Percentiles rank a stretch among this genome's conserved stretches.
Conservation (phyloP, 1,140 invertebrate genomes). For the Drosophila micromelanica region DNA sequence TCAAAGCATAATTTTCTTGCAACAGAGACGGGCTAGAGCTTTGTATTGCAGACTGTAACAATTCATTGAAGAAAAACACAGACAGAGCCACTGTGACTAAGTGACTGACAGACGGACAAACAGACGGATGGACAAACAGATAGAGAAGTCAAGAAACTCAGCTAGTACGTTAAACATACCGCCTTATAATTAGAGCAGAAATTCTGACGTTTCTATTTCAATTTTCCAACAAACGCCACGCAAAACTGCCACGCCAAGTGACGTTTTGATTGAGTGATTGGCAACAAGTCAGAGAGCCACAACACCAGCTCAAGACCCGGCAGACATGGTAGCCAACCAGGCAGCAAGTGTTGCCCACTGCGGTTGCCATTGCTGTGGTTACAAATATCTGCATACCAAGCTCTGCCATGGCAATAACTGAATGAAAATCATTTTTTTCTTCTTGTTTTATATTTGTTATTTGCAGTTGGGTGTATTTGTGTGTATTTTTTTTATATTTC, state of each 20-base stretch:
- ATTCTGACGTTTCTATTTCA: conserved; percentile 84
- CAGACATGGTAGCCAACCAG: conserved; percentile 68
- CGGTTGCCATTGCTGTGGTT: conserved; percentile 60
- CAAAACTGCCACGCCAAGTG: conserved; percentile 83
- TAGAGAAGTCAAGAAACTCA: conserved; percentile 75
- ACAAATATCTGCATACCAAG: conserved; percentile 81
- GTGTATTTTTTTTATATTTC: conserved; percentile 2
- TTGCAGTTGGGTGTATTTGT: neutral
- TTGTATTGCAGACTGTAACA: conserved; percentile 59
- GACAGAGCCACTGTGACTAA: conserved; percentile 43
- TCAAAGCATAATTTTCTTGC: conserved; percentile 83
- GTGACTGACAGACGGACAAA: conserved; percentile 33
- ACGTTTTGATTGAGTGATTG: conserved; percentile 84
- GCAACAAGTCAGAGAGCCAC: conserved; percentile 72
- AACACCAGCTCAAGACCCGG: conserved; percentile 8
- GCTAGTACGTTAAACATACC: conserved; percentile 78
- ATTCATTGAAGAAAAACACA: conserved; percentile 54
- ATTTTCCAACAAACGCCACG: conserved; percentile 81
- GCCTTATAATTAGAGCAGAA: conserved; percentile 84
- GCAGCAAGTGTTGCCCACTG: conserved; percentile 80
- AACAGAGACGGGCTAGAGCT: conserved; percentile 57
- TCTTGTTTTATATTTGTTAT: neutral
- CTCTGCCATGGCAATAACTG: conserved; percentile 61
- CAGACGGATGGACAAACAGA: conserved; percentile 45
- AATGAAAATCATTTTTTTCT: conserved; percentile 69